Evolutionary conservation across 2,888 invertebrate species (phyloP).

Genomic region (Melanostoma mellinum): DNA sequence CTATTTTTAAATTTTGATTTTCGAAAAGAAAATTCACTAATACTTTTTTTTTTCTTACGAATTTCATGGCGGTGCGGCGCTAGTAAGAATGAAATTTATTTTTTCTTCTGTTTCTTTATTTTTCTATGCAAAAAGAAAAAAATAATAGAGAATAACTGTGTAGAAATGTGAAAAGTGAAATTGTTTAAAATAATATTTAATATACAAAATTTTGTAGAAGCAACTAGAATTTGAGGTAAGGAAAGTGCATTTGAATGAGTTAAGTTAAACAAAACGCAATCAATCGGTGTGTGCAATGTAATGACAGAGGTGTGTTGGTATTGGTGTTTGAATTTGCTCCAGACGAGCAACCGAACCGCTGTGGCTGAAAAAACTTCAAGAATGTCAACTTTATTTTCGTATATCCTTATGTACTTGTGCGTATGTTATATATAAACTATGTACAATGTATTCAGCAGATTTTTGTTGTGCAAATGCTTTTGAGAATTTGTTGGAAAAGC

Average conservation of each 20-base stretch:
- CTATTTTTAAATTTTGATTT: slow-evolving; percentile 79
- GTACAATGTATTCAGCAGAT: background rate
- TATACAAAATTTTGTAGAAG: background rate
- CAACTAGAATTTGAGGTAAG: slow-evolving; percentile 27
- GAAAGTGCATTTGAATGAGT: background rate
- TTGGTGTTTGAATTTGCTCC: slow-evolving; percentile 24
- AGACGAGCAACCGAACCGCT: slow-evolving; percentile 17
- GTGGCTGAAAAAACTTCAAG: slow-evolving; percentile 32
- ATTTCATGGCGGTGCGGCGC: slow-evolving; percentile 18
- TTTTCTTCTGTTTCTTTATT: slow-evolving; percentile 2
- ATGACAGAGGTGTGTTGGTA: background rate
- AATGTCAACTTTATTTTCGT: slow-evolving; percentile 58
- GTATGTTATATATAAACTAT: slow-evolving; percentile 20
- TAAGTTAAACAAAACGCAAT: slow-evolving; percentile 13
- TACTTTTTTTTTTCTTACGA: slow-evolving; percentile 30
- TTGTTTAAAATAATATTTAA: slow-evolving; percentile 19
- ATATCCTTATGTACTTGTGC: slow-evolving; percentile 39
- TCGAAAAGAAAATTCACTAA: slow-evolving; percentile 65
- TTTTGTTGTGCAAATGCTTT: background rate
- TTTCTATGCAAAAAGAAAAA: slow-evolving; percentile 1
- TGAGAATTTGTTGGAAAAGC: slow-evolving; percentile 37
- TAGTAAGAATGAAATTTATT: slow-evolving; percentile 26
- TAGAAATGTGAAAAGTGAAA: slow-evolving; percentile 31
- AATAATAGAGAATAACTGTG: slow-evolving; percentile 38
- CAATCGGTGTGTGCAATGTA: slow-evolving; percentile 1